Evolutionary conservation across 2,888 invertebrate genomes (phyloP), one percentile per base, ranked within the genome.

Genomic region (Oasisia sp.): DNA sequence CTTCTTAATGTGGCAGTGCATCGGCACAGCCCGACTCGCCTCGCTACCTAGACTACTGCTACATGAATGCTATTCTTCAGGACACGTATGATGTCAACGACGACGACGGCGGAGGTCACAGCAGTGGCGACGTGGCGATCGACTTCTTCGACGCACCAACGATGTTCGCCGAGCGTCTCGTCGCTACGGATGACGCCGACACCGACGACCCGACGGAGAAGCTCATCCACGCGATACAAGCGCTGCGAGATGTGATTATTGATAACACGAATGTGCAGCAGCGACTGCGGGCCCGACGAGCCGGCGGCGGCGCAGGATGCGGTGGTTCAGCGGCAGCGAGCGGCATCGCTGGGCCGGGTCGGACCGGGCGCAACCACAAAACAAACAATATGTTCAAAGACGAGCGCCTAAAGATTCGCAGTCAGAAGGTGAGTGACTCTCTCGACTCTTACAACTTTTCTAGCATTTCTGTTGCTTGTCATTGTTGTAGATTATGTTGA

Each of bases 201-300:
- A n/a, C 2, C 74, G 74, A 74, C 27, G 74, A 74, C 74, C 93
- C 93, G 32, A 92, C 93, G 9, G 94, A 94, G 50, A 93, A 93
- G 12, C 93, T 94, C 32, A 94, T 94, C 89, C 94, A 94, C 89
- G 94, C 94, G 32, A 93, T 94, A 38, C 94, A 94, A 91, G 32
- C 91, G 27, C 93, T 94, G 90, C 91, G 94, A 44, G 94, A 94
- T 45, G 93, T 93, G 50, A 93, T 94, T n/a, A 90, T 93, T 89
- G 94, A 94, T 45, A 94, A 94, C 92, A 94, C 94, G 74, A 93
- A 89, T 89, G 93, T 92, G 58, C 94, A 94, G 89, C 91, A 92
- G 58, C 89, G 89, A 91, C n/a, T 44, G 12, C 89, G 92, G 32
- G 91, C 93, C 91, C 92, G 93, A 32, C 44, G 92, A n/a, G 91